phyloP scores from a whole-genome alignment of 92 coral and sea anemone genomes.

The Epizoanthus scotinus region DNA sequence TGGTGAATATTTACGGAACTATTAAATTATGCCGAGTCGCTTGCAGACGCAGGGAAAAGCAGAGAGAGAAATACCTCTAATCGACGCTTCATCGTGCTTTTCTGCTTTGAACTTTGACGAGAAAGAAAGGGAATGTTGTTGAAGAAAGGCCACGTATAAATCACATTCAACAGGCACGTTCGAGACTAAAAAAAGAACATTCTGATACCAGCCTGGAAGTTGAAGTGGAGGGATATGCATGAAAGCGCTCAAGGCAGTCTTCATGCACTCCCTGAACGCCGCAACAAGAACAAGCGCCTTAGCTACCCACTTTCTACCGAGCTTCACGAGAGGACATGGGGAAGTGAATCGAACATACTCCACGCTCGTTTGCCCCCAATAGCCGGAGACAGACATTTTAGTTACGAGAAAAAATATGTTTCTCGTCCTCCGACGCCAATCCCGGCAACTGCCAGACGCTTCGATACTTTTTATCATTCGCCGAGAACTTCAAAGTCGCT shows the following conservation, averaged over 20 bases:
- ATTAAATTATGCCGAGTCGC: not conserved
- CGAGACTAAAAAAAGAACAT: not conserved
- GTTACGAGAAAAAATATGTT: not conserved
- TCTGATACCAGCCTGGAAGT: constrained; percentile 12
- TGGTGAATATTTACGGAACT: not conserved
- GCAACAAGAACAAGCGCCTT: constrained; percentile 9
- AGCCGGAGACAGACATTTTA: not conserved
- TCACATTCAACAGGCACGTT: constrained; percentile 2
- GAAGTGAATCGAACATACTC: constrained; percentile 13
- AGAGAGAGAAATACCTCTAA: not conserved
- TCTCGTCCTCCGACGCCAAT: constrained; percentile 19
- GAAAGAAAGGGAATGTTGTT: not conserved
- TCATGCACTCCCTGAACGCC: not conserved
- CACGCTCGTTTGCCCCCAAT: constrained; percentile 31
- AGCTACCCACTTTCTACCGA: constrained; percentile 24
- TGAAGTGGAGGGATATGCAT: too few relatives aligned
- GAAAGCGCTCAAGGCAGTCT: not conserved
- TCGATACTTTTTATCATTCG: constrained; percentile 12
- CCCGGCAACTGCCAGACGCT: not conserved
- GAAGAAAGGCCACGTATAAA: constrained; percentile 6
- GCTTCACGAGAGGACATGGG: constrained; percentile 35
- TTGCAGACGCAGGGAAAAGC: not conserved
- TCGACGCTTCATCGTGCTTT: not conserved
- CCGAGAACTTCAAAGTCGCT: constrained; percentile 39
- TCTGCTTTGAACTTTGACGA: not conserved